Evolutionary conservation across 2,797 vertebrate genomes (phyloP).

Genomic region (Craterocephalus amniculus): DNA sequence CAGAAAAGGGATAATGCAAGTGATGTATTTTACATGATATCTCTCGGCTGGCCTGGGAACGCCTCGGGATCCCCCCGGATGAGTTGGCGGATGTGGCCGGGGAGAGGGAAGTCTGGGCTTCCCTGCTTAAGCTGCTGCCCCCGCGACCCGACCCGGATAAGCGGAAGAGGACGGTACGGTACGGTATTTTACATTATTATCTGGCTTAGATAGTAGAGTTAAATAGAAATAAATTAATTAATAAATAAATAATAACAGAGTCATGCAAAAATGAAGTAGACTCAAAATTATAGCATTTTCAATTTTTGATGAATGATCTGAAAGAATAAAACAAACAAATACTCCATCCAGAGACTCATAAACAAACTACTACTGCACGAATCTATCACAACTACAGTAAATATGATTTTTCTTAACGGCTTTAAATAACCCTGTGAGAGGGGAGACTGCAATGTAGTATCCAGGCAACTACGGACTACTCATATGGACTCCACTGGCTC

Average conservation of each 20-base stretch:
- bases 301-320: not conserved
- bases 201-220: conserved; percentile 14
- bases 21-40: no score
- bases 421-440: conserved; percentile 78
- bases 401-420: conserved; percentile 66
- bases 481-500: conserved; percentile 74
- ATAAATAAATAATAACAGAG: not conserved
- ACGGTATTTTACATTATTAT: conserved; percentile 3
- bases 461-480: conserved; percentile 81
- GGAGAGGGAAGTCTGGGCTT: no score
- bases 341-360: conserved; percentile 5
- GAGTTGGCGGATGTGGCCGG: no score
- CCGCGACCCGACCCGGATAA: no score
- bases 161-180: no score
- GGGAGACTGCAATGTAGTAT: conserved; percentile 72
- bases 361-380: conserved; percentile 16
- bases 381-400: conserved; percentile 32
- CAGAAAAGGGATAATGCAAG: no score
- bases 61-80: no score
- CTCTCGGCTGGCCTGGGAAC: no score
- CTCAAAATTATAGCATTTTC: not conserved
- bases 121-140: no score
- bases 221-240: conserved; percentile 3
- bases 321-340: conserved; percentile 8
- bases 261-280: not conserved